A percentile compares a stretch with the other conserved stretches of the same genome.
phyloP scores from a whole-genome alignment of 2,113 vertebrate genomes.

The Ornithorhynchus anatinus region DNA sequence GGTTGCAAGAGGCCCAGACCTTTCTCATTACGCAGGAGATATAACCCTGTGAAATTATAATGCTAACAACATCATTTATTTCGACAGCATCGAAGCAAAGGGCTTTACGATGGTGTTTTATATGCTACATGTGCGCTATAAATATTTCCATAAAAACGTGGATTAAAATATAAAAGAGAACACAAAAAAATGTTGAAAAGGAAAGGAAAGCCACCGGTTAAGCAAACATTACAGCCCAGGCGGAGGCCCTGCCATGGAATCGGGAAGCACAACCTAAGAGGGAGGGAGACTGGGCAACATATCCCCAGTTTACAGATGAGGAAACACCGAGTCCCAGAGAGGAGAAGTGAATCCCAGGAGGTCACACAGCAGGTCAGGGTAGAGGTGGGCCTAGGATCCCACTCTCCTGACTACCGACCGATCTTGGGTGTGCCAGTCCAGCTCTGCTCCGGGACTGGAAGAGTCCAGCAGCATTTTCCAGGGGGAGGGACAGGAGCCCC shows the following conservation, averaged over 20 bases:
- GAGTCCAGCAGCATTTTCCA: too few relatives aligned
- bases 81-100: conserved; percentile 61
- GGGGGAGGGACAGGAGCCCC: too few relatives aligned
- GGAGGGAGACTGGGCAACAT: not conserved
- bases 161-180: conserved; percentile 69
- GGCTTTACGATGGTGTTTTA: conserved; percentile 72
- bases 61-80: conserved; percentile 69
- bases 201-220: conserved; percentile 33
- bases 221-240: conserved; percentile 14
- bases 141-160: conserved; percentile 76
- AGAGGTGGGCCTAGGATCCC: rapidly evolving
- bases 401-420: rapidly evolving
- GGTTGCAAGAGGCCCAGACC: conserved; percentile 57
- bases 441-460: too few relatives aligned
- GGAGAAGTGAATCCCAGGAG: rapidly evolving
- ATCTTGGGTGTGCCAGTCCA: not conserved
- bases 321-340: not conserved
- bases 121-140: conserved; percentile 67
- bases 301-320: not conserved
- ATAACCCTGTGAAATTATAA: conserved; percentile 64
- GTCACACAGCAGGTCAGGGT: not conserved
- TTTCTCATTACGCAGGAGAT: conserved; percentile 68
- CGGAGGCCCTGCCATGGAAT: conserved; percentile 16
- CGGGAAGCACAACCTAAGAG: conserved; percentile 12
- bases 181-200: conserved; percentile 66